Evolutionary conservation across 2,113 vertebrate species (phyloP), one percentile per base, ranked within the genome.

Genomic region (Cisticola juncidis): DNA sequence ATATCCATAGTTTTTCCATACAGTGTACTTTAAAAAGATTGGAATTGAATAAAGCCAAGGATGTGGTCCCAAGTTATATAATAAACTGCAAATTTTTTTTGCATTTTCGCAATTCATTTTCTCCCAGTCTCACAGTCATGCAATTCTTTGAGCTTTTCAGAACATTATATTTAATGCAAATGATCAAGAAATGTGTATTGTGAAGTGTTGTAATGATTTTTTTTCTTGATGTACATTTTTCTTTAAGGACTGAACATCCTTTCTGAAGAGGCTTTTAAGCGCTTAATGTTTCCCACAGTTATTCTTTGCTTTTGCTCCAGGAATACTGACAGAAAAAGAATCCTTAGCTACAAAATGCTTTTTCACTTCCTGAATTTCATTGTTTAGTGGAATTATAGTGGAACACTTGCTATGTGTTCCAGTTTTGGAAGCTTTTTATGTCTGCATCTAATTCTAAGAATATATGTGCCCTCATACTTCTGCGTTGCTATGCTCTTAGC

Each of bases 191-290:
- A 85, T 74, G 13, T 78, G 54, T 90, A 51, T 40, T 92, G 44
- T 72, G 36, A 77, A 74, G 60, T 45, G 58, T 48, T 96, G 76
- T 36, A 81, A 61, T 40, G 4, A 47, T 38, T 5, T 31, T 81
- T 25, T 50, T 62, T 74, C 64, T 92, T 86, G 18, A 74, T 42
- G 10, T 35, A 44, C 4, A 5, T 65, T 73, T 93, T 73, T 87
- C 53, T 91, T 91, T n/a, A 69, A 79, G 51, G 40, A 51, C 53
- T 64, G 79, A 81, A 64, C 7, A 71, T 36, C 9, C 40, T 50
- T 85, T 95, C 92, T 92, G 85, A 96, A 91, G 82, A 92, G 47
- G 81, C 26, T 97, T 97, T 97, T 95, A 93, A 91, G 83, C 71
- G 71, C 33, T 66, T 51, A 25, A 50, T 97, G 70, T 92, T 97